Evolutionary conservation across 2,888 invertebrate genomes (phyloP), one percentile per base, ranked within the genome.

Genomic region (Cantharis lateralis): DNA sequence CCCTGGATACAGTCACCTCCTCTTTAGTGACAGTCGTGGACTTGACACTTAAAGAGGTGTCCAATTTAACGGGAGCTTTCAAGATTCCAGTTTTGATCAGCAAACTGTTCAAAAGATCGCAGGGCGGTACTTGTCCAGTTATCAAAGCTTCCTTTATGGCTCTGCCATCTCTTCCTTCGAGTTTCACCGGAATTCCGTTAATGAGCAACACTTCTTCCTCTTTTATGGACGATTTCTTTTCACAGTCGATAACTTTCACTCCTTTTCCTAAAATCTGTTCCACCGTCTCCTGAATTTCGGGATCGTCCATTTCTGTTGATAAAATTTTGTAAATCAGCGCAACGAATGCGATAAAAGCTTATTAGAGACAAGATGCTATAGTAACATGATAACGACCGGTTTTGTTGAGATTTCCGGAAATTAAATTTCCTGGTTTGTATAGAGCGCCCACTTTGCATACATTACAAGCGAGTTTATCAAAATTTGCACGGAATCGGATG

Each of bases 181-280:
- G 87, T 66, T 91, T 91, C 18, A 94, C 92, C 7, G 92, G 93
- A 71, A 92, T 91, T 10, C 94, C 94, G 87, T 94, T 94, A 82
- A 94, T 93, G 82, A 93, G 88, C 64, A 94, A 87, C 74, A 93
- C 91, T 86, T 94, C 94, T 85, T 94, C 94, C 85, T 93, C 93
- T 76, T 92, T 91, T 74, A 93, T 91, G 74, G 92, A 91, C n/a
- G 93, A 93, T 80, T 92, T 92, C 83, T 93, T 93, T 86, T 93
- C 93, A 86, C 93, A 93, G 86, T 94, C 93, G 76, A 94, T 91
- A 79, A 94, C 92, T 88, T 92, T 92, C 26, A 91, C 92, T 78
- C 93, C 93, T 81, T 93, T 93, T 77, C 94, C 94, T 80, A 93
- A 91, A 81, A 94, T 92, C 80, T 93, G 92, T 87, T 94, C 93